Percentiles rank a stretch among this genome's conserved stretches.
These are phyloP conservation scores for Athalia rosae DNA, from an alignment of 2,888 invertebrate genomes.

Conservation along the genomic window DNA sequence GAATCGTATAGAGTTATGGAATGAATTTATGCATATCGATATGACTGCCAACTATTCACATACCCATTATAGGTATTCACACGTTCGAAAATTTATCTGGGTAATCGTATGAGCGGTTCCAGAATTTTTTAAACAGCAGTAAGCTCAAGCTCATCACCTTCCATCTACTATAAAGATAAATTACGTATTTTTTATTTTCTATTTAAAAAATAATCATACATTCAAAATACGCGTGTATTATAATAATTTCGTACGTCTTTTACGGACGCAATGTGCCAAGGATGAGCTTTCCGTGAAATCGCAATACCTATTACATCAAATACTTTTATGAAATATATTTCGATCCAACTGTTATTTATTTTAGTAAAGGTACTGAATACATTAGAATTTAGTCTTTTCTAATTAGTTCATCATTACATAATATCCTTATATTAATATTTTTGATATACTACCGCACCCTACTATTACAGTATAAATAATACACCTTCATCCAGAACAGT, in stretches of 20 bases:
- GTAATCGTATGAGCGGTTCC: too few species aligned
- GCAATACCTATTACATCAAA: constrained; percentile 33
- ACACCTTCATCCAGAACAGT: neutral
- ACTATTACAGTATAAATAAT: neutral
- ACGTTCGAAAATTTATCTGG: too few species aligned
- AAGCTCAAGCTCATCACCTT: too few species aligned
- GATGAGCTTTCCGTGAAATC: constrained; percentile 35
- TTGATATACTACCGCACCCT: constrained; percentile 31
- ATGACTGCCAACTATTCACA: neutral
- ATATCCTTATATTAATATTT: constrained; percentile 25
- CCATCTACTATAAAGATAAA: too few species aligned
- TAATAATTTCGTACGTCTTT: constrained; percentile 19
- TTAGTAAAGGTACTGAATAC: constrained; percentile 45
- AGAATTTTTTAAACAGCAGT: too few species aligned
- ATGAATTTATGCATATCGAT: neutral
- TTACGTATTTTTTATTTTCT: neutral
- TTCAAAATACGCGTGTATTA: neutral
- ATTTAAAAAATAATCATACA: neutral
- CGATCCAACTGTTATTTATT: constrained; percentile 42
- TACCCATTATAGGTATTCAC: neutral
- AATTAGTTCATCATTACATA: constrained; percentile 9
- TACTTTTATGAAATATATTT: constrained; percentile 45
- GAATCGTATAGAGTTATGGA: neutral
- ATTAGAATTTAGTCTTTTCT: constrained; percentile 27
- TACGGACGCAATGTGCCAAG: constrained; percentile 34